A percentile compares a stretch with the other conserved stretches of the same genome.
Evolutionary conservation across 2,797 vertebrate genomes (phyloP).

Genomic region (Babyrousa celebensis): DNA sequence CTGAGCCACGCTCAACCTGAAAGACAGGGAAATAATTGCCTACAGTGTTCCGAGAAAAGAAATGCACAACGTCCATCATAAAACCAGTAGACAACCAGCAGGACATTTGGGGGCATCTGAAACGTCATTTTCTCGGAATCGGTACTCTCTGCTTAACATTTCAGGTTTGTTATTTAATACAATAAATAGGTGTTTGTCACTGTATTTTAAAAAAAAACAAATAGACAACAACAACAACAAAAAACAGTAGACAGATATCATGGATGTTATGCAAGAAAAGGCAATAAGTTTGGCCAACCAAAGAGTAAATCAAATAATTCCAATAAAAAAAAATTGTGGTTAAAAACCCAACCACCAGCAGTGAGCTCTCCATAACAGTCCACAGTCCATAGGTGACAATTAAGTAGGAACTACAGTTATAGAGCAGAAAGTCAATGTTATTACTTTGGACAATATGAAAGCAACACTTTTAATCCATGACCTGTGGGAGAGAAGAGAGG

Average conservation of each 20-base stretch:
- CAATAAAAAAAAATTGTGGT: not conserved
- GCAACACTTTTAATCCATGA: not conserved
- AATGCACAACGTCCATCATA: too few relatives aligned
- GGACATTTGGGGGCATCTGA: slow-evolving; percentile 81
- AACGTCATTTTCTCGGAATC: slow-evolving; percentile 80
- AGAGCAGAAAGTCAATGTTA: not conserved
- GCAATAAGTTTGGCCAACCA: not conserved
- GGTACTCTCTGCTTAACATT: slow-evolving; percentile 88
- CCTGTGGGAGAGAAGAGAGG: not conserved
- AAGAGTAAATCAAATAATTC: slow-evolving; percentile 37
- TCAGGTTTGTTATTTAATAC: slow-evolving; percentile 92
- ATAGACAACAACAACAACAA: not conserved
- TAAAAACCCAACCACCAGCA: not conserved
- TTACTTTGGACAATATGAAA: slow-evolving; percentile 1
- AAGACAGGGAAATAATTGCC: not conserved
- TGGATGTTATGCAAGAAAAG: not conserved
- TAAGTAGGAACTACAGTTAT: slow-evolving; percentile 19
- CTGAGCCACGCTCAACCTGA: not conserved
- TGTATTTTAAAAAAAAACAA: slow-evolving; percentile 29
- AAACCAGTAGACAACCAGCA: slow-evolving; percentile 83
- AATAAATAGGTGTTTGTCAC: slow-evolving; percentile 91
- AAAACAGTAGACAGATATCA: not conserved
- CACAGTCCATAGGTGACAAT: not conserved
- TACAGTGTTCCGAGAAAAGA: slow-evolving; percentile 80
- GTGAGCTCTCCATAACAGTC: not conserved